Base-by-base conservation (phyloP, 2,113 vertebrate genomes). In the Burhinus oedicnemus region DNA sequence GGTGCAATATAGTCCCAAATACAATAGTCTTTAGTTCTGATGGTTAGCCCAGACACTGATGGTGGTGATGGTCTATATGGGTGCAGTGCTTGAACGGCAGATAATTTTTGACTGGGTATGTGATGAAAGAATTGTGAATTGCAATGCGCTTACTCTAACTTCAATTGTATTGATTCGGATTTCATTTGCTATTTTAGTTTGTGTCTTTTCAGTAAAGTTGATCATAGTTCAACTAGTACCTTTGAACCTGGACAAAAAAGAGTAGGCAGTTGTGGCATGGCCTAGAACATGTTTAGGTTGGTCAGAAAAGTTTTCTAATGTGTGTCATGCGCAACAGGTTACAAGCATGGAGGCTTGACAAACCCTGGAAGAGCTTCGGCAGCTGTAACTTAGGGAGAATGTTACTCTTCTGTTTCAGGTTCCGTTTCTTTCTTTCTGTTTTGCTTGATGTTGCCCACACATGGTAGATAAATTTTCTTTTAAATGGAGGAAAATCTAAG, bases 91-190 rank as follows among this genome's bases (percentile, higher is more conserved):
- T 84, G 27, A 74, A 86, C 32, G 83, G 21, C 32, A 60, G 16
- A 0, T 87, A 30, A 11, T 22, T 82, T 71, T 64, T 68, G 9
- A 55, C 13, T 76, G 38, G 40, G 2, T 66, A 25, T 1, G 0
- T 16, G 15, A 13, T 42, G n/a, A 60, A 14, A 49, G 36, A 66
- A 49, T 62, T 61, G 23, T 76, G 77, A 38, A 42, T 62, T 79
- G 51, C 12, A 74, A 0, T 0, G 0, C 2, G 2, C 47, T 23
- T 65, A 21, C 27, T 71, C 23, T 80, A 15, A 32, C n/a, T 71
- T 89, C 21, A 61, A 8, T 32, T 38, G 3, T 57, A 15, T 51
- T 68, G 19, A 22, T 87, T 47, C 27, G 13, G 18, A 20, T 76
- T 82, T 75, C 4, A 1, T 60, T 81, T 84, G 57, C 61, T 66